Evolutionary conservation across 92 coral and sea anemone genomes (phyloP), one percentile per base, ranked within the genome.

Genomic region (Actinostola sp.): DNA sequence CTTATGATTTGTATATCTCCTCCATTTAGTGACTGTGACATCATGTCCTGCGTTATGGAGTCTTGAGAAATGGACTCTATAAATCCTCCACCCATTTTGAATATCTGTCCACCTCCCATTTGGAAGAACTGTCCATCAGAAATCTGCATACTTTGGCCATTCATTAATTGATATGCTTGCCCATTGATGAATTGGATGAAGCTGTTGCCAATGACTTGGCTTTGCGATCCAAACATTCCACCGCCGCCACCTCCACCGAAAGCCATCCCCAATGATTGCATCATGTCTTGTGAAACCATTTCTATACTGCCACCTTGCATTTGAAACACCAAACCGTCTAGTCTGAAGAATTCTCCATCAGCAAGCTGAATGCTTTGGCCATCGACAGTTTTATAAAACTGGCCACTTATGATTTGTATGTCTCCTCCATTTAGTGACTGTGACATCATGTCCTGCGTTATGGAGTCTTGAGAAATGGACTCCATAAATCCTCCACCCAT

Each of bases 241-340:
- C n/a, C n/a, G n/a, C n/a, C n/a, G n/a, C n/a, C n/a, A n/a, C n/a
- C n/a, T n/a, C n/a, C 61, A 24, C 64, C 64, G 9, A 15, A 11
- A 36, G 66, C 30, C 27, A 63, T 42, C 61, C 62, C 77, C 60
- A 59, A 67, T 60, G 21, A 33, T 43, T 64, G 46, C 53, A 50
- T 35, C 49, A 53, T 54, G 1, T 51, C 50, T 62, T 71, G 77
- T 9, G 77, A 71, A 17, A 30, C 17, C 54, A 57, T 35, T 19
- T 71, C 67, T 54, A 56, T 12, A 5, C 67, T 56, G 54, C 77
- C 77, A 24, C 77, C 77, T 34, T 61, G 66, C 66, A 61, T 61
- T 20, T 42, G 42, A 61, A 61, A 61, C 16, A 61, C 30, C 6
- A 11, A 11, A 19, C 61, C 74, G 5, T 68, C 46, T 50, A 48